Base-by-base conservation (phyloP, 2,888 invertebrate species). In the Halictus ligatus region DNA sequence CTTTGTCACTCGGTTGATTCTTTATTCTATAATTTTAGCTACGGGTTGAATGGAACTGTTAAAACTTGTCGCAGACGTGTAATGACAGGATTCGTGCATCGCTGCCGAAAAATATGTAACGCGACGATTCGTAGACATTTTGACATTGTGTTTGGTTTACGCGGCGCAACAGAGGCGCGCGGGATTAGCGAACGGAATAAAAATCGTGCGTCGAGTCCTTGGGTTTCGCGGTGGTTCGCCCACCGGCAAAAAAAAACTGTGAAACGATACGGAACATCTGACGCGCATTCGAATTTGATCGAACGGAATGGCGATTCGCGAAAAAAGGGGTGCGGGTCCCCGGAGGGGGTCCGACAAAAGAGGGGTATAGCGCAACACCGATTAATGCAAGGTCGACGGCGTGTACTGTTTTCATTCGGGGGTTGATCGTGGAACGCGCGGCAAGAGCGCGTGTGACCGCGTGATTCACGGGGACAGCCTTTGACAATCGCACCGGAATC, bases 401-500 rank as follows among this genome's bases (percentile, higher is more conserved):
- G 75, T 46, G 83, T 67, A 78, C 78, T 60, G 60, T 60, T 58
- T 58, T 60, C 60, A 25, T 60, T 60, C 60, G 60, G 25, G 60
- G 25, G 60, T 25, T 13, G 60, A 60, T 25, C 60, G 60, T 15
- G 29, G 29, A 60, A 60, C 67, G 29, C 67, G 80, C 82, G 88
- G 81, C 81, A 78, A 84, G 35, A 67, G 67, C 67, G 29, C 67
- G 67, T 84, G 82, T 79, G 77, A 75, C 58, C 82, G 78, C 60
- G 80, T 83, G 84, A 82, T 81, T 76, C 87, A 77, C 83, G 83
- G 83, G 67, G 21, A 75, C 86, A 77, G 86, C 83, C 89, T 88
- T 89, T 89, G 89, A 89, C 89, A 89, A 89, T 89, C 81, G 84
- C 86, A 80, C 80, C 69, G 80, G 84, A 89, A 89, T 89, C 89